These are phyloP conservation scores for Paraplagusia blochii DNA, from an alignment of 2,113 vertebrate genomes.

Conservation along the genomic window DNA sequence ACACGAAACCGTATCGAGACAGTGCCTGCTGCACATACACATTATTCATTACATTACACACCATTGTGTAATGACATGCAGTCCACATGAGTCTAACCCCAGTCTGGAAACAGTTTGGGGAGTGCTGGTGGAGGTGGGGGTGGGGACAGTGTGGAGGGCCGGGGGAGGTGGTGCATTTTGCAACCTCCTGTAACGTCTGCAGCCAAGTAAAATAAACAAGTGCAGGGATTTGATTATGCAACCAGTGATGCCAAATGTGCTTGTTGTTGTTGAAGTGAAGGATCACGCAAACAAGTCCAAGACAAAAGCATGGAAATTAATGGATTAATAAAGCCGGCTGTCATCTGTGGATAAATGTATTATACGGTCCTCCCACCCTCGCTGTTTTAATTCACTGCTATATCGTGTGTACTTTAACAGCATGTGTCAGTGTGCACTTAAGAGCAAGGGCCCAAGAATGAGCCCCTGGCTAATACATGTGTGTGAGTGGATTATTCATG, in stretches of 20 bases:
- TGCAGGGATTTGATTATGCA: constrained; percentile 49
- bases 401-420: no score
- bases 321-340: constrained; percentile 1
- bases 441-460: no score
- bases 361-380: neutral
- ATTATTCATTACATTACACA: constrained; percentile 43
- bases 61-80: constrained; percentile 51
- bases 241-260: constrained; percentile 54
- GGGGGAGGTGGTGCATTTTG: constrained; percentile 39
- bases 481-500: no score
- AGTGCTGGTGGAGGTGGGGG: constrained; percentile 1
- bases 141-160: no score
- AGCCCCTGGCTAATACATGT: no score
- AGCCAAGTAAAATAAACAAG: constrained; percentile 65
- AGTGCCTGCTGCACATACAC: constrained; percentile 29
- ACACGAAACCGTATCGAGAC: constrained; percentile 49
- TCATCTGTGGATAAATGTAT: constrained; percentile 13
- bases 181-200: constrained; percentile 26
- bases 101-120: constrained; percentile 63
- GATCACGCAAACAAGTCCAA: constrained; percentile 31
- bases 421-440: no score
- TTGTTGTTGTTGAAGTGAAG: constrained; percentile 39
- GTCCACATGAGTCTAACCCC: constrained; percentile 38
- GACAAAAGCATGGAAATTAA: constrained; percentile 15
- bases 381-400: neutral